Percentiles rank a stretch among this genome's conserved stretches.
Conservation (phyloP, 2,113 vertebrate genomes). For the Mustela nigripes region DNA sequence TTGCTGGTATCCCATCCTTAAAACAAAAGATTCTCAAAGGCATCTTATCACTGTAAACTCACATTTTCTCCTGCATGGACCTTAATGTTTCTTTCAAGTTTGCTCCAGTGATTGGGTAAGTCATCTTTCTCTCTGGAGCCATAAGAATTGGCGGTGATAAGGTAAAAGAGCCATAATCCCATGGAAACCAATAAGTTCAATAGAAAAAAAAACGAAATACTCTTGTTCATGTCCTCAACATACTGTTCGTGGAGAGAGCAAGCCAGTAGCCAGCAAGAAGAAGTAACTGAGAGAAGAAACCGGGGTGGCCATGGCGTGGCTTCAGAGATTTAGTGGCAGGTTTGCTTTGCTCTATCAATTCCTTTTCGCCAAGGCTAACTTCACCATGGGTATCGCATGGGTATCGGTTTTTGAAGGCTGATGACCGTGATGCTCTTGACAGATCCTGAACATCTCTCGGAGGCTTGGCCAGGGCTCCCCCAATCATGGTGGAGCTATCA, state of each 20-base stretch:
- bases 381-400: background rate
- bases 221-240: background rate
- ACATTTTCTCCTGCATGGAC: conserved; percentile 11
- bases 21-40: background rate
- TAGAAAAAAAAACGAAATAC: background rate
- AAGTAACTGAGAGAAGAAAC: background rate
- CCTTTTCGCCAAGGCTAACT: background rate
- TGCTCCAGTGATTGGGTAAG: background rate
- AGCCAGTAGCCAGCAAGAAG: too few species aligned
- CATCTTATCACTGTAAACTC: background rate
- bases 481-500: background rate
- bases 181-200: conserved; percentile 9
- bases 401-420: background rate
- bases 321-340: background rate
- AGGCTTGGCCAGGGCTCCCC: background rate
- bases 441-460: background rate
- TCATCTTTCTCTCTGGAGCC: background rate
- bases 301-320: too few species aligned
- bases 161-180: background rate
- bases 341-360: background rate
- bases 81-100: background rate
- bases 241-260: background rate
- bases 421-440: background rate
- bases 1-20: background rate
- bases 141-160: conserved; percentile 18